Base-by-base conservation (phyloP, 1,140 invertebrate genomes). In the Dinothrombium tinctorium region DNA sequence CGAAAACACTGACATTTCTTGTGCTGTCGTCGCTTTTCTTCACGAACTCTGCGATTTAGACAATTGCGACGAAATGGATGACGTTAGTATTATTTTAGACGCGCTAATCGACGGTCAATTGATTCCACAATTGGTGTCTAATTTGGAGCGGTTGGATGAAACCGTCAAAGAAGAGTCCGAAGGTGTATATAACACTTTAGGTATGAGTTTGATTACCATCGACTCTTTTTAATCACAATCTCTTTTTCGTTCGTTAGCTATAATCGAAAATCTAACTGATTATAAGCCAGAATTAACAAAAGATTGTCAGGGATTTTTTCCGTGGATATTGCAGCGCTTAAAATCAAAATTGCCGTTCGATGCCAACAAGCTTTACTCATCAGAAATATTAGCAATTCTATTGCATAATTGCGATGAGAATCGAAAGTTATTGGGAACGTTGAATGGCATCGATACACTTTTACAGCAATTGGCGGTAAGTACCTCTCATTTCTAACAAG, bases 31-130 rank as follows among this genome's bases (percentile, higher is more conserved):
- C 21, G 52, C 61, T 50, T 45, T 65, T n/a, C 47, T 69, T 33
- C 69, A 95, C 68, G 90, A 98, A 61, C 59, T 98, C 14, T 92
- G 87, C 14, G 92, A 98, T 64, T 75, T 87, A 12, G 90, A 96
- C 58, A 24, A 50, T 12, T 11, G 23, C 11, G 49, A 29, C 31
- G 21, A 43, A 35, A n/a, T 37, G 11, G 33, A 43, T 11, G 19
- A 44, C 23, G n/a, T 46, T 37, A 21, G 15, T n/a, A 17, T 33
- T 33, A 37, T 48, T 8, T 37, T 84, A 36, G 73, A 75, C 52
- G 68, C 73, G 4, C 56, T 90, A 48, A 63, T 90, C 11, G 75
- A 82, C 31, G 79, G 83, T 42, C 83, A 95, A 62, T 71, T 90
- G 20, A 74, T 86, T 46, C 75, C 83, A n/a, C 56, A 90, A 22